Base-by-base conservation (phyloP, 2,113 vertebrate genomes). In the Acanthisitta chloris region DNA sequence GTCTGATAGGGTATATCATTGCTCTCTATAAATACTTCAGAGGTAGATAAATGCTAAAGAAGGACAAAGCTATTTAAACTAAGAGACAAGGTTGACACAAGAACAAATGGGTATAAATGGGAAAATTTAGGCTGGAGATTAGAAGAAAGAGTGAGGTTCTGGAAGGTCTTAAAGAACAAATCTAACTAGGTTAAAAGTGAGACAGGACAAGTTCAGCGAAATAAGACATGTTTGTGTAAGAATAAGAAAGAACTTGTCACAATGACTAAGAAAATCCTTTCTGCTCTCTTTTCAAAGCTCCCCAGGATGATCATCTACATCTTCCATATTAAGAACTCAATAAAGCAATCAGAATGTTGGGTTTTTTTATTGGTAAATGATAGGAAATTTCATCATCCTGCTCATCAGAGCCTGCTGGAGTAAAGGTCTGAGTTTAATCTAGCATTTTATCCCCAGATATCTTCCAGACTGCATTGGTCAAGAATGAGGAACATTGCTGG, bases 21-120 rank as follows among this genome's bases (percentile, higher is more conserved):
- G 42, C 59, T 94, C 80, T 90, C 95, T 94, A 97, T 90, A 96
- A 97, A 94, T 96, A 96, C 91, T 96, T 97, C 96, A 93, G 88
- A 90, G 80, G 59, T 81, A 95, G 92, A 97, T 95, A 96, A 96
- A 83, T 66, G 45, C 59, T 88, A 83, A 90, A 94, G 84, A 79
- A 91, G 51, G 67, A 92, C 71, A 94, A 96, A 93, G 88, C 79
- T 94, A 92, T 95, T 96, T 90, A 86, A 97, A 96, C 64, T 83
- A 86, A 88, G 93, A 94, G 72, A 77, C 82, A 97, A 96, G 88
- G 95, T 92, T 97, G 91, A 94, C 82, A 90, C 72, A 93, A 96
- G 94, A 95, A 80, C 88, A 92, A 95, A 95, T 86, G 91, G 14
- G 43, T 92, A 78, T 88, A 92, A 96, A 90, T 90, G 86, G 42